phyloP scores from a whole-genome alignment of 30 jellyfish, hydroid and myxozoan species.

The Turritopsis dohrnii region DNA sequence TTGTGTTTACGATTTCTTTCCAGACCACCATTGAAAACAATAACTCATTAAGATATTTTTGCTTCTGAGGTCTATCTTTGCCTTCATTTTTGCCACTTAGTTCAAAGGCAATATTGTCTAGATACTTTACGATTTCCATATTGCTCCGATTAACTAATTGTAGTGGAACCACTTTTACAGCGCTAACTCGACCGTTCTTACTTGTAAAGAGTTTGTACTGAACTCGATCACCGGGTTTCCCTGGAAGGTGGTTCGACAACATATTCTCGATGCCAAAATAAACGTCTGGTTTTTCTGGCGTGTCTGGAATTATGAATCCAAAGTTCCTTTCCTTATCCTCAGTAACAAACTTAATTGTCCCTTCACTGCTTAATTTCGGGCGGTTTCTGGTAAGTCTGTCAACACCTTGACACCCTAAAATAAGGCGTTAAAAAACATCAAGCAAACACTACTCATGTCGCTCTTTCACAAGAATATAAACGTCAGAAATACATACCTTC shows the following conservation, averaged over 20 bases:
- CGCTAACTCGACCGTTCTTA: not conserved
- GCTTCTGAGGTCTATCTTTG: not conserved
- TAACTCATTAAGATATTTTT: not conserved
- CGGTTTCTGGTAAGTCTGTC: not conserved
- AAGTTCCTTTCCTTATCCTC: not conserved
- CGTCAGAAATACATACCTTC: too few species aligned
- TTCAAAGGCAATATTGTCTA: not conserved
- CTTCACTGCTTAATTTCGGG: not conserved
- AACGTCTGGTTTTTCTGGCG: too few species aligned
- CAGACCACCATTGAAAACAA: conserved; percentile 7
- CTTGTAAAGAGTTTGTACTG: not conserved
- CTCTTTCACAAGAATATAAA: too few species aligned
- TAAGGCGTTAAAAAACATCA: not conserved
- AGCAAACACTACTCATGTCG: too few species aligned
- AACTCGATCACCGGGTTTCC: not conserved
- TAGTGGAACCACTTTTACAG: not conserved
- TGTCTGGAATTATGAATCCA: not conserved
- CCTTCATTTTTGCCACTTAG: not conserved
- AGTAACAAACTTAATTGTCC: not conserved
- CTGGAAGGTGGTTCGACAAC: not conserved
- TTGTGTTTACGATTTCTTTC: not conserved
- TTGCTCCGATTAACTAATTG: not conserved
- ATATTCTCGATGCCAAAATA: not conserved
- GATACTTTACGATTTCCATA: not conserved
- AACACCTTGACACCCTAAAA: not conserved